Evolutionary conservation across 2,888 invertebrate genomes (phyloP).

Genomic region (Conchocele bisecta): DNA sequence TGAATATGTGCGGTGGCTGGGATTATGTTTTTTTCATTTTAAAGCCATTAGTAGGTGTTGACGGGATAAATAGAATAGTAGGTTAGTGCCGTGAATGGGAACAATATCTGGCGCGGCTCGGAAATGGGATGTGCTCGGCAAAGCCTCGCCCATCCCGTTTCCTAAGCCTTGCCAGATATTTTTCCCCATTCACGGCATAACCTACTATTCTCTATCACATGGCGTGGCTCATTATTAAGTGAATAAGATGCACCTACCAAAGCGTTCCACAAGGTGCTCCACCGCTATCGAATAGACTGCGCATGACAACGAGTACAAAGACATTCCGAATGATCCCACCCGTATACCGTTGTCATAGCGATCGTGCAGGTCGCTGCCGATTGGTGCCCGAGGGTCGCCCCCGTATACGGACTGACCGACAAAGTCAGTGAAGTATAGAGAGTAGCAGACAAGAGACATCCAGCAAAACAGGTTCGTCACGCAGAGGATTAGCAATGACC

Average conservation of each 20-base stretch:
- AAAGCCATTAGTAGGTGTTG: no score
- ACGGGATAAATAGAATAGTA: no score
- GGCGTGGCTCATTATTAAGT: no score
- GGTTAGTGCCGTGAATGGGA: no score
- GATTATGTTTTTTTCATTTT: no score
- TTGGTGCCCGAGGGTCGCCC: slow-evolving; percentile 88
- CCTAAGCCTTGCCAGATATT: no score
- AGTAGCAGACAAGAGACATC: slow-evolving; percentile 99
- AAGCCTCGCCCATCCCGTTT: no score
- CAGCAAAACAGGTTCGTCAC: slow-evolving; percentile 97
- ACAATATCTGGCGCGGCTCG: no score
- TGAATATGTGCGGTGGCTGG: no score
- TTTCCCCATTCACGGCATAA: no score
- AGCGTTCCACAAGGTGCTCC: slow-evolving; percentile 91
- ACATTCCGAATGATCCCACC: slow-evolving; percentile 98
- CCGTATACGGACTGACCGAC: slow-evolving; percentile 92
- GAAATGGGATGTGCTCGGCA: no score
- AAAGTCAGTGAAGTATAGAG: slow-evolving; percentile 97
- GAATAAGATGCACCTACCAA: slow-evolving; percentile 81
- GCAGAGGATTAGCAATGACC: slow-evolving; percentile 92
- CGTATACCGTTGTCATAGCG: slow-evolving; percentile 94
- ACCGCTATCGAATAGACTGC: slow-evolving; percentile 95
- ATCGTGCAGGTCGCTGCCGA: slow-evolving; percentile 78
- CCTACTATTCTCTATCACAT: no score
- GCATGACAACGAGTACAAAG: slow-evolving; percentile 93